Conservation (phyloP, 2,888 invertebrate species). For the Asteroscopus sphinx region DNA sequence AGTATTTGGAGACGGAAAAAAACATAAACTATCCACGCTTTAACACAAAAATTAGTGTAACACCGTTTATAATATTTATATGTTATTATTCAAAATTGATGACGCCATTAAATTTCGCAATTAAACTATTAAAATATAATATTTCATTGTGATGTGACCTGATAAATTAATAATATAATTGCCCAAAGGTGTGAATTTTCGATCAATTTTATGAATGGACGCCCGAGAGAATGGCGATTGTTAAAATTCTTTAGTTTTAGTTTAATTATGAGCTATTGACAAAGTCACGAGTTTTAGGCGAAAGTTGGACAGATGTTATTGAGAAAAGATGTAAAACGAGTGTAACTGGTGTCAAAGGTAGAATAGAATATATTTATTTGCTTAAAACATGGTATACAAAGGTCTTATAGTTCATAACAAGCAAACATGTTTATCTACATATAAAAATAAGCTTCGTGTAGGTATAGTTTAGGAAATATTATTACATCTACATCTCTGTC, state of each 20-base stretch:
- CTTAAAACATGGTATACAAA: too few species aligned
- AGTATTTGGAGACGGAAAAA: neutral
- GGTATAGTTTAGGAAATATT: too few species aligned
- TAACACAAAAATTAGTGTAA: slow-evolving; percentile 31
- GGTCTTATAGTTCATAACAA: too few species aligned
- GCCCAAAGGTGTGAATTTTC: slow-evolving; percentile 53
- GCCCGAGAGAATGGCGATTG: slow-evolving; percentile 19
- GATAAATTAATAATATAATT: slow-evolving; percentile 56
- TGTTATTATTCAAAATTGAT: slow-evolving; percentile 46
- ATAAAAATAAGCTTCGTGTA: too few species aligned
- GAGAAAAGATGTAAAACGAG: neutral
- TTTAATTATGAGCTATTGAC: slow-evolving; percentile 35
- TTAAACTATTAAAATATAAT: slow-evolving; percentile 54
- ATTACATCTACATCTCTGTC: too few species aligned
- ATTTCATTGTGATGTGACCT: slow-evolving; percentile 45
- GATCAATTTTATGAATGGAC: slow-evolving; percentile 53
- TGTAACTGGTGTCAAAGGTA: too few species aligned
- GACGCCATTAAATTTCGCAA: slow-evolving; percentile 38
- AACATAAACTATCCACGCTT: slow-evolving; percentile 20
- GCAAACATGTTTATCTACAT: too few species aligned
- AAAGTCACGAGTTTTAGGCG: slow-evolving; percentile 36
- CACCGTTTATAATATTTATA: slow-evolving; percentile 29
- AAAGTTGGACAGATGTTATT: slow-evolving; percentile 24
- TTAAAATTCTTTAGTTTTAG: slow-evolving; percentile 34
- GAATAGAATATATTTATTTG: too few species aligned